A percentile compares a stretch with the other conserved stretches of the same genome.
phyloP scores from a whole-genome alignment of 2,888 invertebrate species.

The Pocota personata region DNA sequence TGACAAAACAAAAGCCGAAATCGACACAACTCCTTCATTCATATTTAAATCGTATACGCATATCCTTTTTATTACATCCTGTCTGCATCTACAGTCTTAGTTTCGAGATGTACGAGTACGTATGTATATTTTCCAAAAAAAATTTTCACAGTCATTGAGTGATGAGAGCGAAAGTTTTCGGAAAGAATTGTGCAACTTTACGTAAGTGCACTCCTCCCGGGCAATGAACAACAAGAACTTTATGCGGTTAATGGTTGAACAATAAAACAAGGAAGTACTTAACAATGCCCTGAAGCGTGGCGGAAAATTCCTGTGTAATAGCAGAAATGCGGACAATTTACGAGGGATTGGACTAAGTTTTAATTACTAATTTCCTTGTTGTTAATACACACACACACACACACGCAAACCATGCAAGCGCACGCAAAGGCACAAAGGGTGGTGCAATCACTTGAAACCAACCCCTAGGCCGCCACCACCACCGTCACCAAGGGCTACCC shows the following conservation, averaged over 20 bases:
- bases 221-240: background rate
- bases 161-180: background rate
- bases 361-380: background rate
- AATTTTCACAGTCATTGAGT: background rate
- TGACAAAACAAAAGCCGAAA: background rate
- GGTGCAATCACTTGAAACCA: background rate
- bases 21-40: no score
- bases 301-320: background rate
- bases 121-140: no score
- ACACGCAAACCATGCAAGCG: background rate
- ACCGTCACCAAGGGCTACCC: constrained; percentile 2
- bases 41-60: background rate
- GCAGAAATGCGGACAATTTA: background rate
- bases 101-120: no score
- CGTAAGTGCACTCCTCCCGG: background rate
- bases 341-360: background rate
- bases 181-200: background rate
- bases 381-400: background rate
- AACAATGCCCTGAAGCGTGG: background rate
- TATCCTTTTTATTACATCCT: background rate
- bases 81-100: background rate
- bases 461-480: constrained; percentile 2
- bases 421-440: no score
- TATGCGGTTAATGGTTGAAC: background rate
- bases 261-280: background rate